Conservation (phyloP, 2,888 invertebrate genomes). For the Acanthopleura granulata region DNA sequence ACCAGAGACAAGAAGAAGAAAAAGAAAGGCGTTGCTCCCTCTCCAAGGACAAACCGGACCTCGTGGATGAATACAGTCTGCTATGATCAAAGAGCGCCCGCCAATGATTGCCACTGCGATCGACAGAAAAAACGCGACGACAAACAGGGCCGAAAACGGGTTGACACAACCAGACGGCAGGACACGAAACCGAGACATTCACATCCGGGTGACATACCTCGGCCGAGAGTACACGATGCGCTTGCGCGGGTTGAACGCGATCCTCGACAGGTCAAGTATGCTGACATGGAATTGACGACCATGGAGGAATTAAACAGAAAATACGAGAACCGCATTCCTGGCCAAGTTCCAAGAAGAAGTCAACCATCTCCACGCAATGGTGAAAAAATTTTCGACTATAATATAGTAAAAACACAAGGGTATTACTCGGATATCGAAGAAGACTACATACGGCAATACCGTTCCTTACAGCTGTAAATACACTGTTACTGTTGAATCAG, state of each 20-base stretch:
- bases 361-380: conserved; percentile 1
- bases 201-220: background rate
- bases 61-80: background rate
- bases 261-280: background rate
- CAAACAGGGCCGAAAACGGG: background rate
- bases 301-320: background rate
- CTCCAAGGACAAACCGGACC: background rate
- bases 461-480: background rate
- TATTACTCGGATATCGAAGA: background rate
- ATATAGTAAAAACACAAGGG: background rate
- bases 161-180: background rate
- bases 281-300: background rate
- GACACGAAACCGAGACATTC: background rate
- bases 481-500: no score
- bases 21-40: background rate
- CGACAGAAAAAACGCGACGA: background rate
- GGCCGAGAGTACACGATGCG: background rate
- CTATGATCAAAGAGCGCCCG: background rate
- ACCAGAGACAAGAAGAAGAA: background rate
- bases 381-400: background rate
- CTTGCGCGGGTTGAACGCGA: background rate
- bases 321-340: background rate
- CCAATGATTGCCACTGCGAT: background rate
- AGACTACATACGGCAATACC: background rate
- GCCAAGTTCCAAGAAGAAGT: background rate